These are phyloP conservation scores for Moxostoma hubbsi DNA, from an alignment of 2,797 vertebrate species.

Conservation along the genomic window DNA sequence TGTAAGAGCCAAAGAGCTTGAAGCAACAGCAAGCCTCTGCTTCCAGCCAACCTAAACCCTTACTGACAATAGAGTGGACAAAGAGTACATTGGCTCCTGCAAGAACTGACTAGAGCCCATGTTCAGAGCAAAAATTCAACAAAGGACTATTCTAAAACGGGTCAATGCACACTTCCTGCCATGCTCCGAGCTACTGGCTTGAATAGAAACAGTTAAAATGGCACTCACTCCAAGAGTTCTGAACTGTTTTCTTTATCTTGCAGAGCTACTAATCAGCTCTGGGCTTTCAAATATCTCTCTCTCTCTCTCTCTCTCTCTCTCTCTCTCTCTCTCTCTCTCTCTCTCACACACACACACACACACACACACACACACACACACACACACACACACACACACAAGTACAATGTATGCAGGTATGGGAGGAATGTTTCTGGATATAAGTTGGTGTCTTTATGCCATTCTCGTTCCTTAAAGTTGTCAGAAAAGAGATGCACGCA, in stretches of 20 bases:
- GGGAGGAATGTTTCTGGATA: conserved; percentile 43
- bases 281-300: conserved; percentile 35
- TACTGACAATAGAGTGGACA: conserved; percentile 27
- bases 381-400: conserved; percentile 18
- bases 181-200: conserved; percentile 13
- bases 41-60: conserved; percentile 21
- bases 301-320: too few species aligned
- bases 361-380: conserved; percentile 26
- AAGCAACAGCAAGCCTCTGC: conserved; percentile 17
- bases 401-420: conserved; percentile 38
- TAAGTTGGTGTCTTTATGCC: conserved; percentile 25
- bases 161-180: conserved; percentile 29
- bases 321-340: too few species aligned
- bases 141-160: conserved; percentile 26
- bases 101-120: conserved; percentile 32
- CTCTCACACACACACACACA: neutral
- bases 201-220: conserved; percentile 31
- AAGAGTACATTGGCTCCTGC: conserved; percentile 30
- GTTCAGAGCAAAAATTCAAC: conserved; percentile 27
- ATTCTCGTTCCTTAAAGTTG: neutral
- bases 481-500: neutral
- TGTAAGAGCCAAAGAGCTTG: conserved; percentile 4
- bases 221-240: conserved; percentile 15
- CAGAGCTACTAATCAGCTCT: conserved; percentile 27
- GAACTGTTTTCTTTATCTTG: conserved; percentile 19